Evolutionary conservation across 2,888 invertebrate species (phyloP), one percentile per base, ranked within the genome.

Genomic region (Dolomedes plantarius): DNA sequence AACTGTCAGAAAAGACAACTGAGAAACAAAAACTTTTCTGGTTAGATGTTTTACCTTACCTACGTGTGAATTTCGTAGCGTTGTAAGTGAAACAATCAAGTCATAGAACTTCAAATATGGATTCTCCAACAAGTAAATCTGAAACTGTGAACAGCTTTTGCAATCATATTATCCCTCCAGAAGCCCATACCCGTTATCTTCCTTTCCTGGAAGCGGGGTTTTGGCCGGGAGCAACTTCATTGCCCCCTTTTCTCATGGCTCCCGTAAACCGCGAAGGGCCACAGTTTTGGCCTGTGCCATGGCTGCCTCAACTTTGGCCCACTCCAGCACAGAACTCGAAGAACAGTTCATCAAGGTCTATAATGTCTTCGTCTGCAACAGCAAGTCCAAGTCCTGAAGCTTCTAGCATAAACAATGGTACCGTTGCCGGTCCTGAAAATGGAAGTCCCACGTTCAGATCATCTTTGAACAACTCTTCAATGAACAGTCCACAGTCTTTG

Each of bases 291-390:
- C 83, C 83, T 6, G 77, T 85, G 11, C 83, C 83, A 0, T 85
- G 83, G 83, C 28, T 85, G 31, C 83, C 83, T 11, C 83, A 85
- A 11, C 29, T 85, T n/a, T 85, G 83, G 83, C 46, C 75, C 0
- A 27, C 74, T 6, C 32, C 64, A n/a, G 3, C 67, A 7, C 79
- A 41, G 39, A 65, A 64, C 19, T 16, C 50, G 9, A 82, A 75
- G 39, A 28, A 73, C 0, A 23, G 23, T 23, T n/a, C 67, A 31
- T 16, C 16, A 1, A 23, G 65, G n/a, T 32, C 65, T 16, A n/a
- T 67, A 31, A 19, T 67, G 7, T 32, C 65, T 2, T 6, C 65
- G 27, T 67, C 65, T 5, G 11, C 69, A 39, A 23, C 46, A 32
- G 41, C 83, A 1, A 83, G 77, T 67, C 83, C 83, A 1, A 73